Base-by-base conservation (phyloP, 2,113 vertebrate genomes). In the Mesoclemmys tuberculata region DNA sequence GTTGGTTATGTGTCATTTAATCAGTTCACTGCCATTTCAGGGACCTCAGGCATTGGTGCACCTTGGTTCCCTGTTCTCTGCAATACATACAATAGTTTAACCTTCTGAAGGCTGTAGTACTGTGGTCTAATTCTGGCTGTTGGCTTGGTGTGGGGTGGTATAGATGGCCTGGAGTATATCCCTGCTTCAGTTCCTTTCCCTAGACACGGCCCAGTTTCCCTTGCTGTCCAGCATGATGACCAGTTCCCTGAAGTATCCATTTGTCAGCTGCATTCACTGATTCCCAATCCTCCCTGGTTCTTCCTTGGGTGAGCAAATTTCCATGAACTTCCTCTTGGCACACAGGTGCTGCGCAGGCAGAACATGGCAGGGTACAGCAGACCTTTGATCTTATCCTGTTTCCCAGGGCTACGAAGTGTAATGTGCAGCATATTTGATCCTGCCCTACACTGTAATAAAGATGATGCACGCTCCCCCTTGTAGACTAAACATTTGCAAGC, bases 401-500 rank as follows among this genome's bases (percentile, higher is more conserved):
- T 93, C 48, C 41, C 22, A 27, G 92, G 77, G 85, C 91, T 92
- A 91, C 4, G 22, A 90, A 87, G 88, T 93, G 35, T 10, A 90
- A n/a, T 38, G 80, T 89, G 56, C 80, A 80, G 80, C 56, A 35
- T 51, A 75, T 82, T 56, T 90, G 64, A 84, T 94, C 82, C 80
- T 84, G 12, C 52, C 81, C 31, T 41, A 56, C 41, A 29, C 56
- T 84, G 77, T 93, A 92, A 94, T 95, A 93, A 90, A 83, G 87
- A 94, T 93, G 80, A 94, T 88, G 81, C 48, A 90, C 12, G 81
- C 26, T 89, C 68, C 48, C 71, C 48, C 71, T 56, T 77, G 64
- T 41, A 80, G 77, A 92, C 90, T 79, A 95, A 96, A 92, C 58
- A 87, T 26, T 82, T 80, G 90, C 82, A 80, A 89, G 48, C 54